Evolutionary conservation across 1,140 invertebrate genomes (phyloP), one percentile per base, ranked within the genome.

Genomic region (Acromyrmex charruanus): DNA sequence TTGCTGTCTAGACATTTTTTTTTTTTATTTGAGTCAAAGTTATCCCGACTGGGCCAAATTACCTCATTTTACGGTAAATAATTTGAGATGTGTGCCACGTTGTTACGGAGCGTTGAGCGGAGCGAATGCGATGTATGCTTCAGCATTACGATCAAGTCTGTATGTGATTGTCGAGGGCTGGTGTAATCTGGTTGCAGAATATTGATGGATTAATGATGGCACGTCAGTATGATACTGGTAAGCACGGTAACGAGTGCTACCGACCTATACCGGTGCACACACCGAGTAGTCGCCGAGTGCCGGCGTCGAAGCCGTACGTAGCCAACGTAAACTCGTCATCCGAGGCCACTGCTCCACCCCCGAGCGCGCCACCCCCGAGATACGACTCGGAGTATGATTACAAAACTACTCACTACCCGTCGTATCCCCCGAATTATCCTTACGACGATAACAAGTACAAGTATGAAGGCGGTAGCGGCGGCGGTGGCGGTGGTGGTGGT

Each of bases 181-280:
- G 94, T 94, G 94, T 93, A 95, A 94, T 95, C 95, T 95, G 95
- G 95, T 95, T 95, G 89, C 95, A 95, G 95, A 95, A 95, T 93
- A 95, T 95, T 94, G 95, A 95, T 94, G 95, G 95, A 85, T 94
- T 95, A 94, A 95, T 95, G 95, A 95, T 95, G 94, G 94, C 95
- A 89, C 95, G 95, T 94, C 95, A 95, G 93, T 95, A 95, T 94
- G 95, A 95, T 91, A 92, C 93, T 90, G 93, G 92, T 90, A 94
- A 95, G 91, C 93, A 94, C 93, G 65, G 77, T 81, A 93, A 90
- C 93, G 94, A 95, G 88, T 94, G 93, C 94, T 95, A 95, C 91
- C 95, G 94, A 69, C 94, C 93, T 88, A 95, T 95, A 91, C 95
- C 95, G 91, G 95, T 95, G 87, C 94, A 95, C 88, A 94, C 94